A percentile compares a stretch with the other conserved stretches of the same genome.
Evolutionary conservation across 2,888 invertebrate genomes (phyloP).

Genomic region (Protula sp.): DNA sequence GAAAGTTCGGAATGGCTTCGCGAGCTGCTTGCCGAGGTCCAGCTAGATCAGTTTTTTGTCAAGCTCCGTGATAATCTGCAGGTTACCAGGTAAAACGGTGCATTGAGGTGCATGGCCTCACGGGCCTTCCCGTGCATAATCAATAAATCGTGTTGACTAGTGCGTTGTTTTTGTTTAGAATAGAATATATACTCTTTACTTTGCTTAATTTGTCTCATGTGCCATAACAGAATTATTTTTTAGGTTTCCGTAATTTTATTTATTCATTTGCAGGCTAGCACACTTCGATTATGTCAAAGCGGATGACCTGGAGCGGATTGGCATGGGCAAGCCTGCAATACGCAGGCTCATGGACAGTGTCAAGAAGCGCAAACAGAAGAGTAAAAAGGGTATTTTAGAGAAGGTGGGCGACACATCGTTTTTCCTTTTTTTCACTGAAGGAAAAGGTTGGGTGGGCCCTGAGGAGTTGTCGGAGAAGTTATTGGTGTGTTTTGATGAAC

Average conservation of each 20-base stretch:
- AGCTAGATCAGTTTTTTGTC: slow-evolving; percentile 83
- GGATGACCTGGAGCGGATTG: slow-evolving; percentile 90
- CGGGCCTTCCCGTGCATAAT: background rate
- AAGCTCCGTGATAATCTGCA: slow-evolving; percentile 81
- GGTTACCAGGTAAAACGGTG: slow-evolving; percentile 74
- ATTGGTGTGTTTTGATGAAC: too few relatives aligned
- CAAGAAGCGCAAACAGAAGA: slow-evolving; percentile 26
- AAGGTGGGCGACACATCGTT: slow-evolving; percentile 31
- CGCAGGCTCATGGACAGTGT: slow-evolving; percentile 85
- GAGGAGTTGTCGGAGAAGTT: too few relatives aligned
- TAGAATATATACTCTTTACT: background rate
- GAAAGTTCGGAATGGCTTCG: slow-evolving; percentile 62
- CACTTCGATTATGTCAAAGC: slow-evolving; percentile 97
- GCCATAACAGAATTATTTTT: too few relatives aligned
- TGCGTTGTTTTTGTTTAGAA: background rate
- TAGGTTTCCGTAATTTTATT: too few relatives aligned
- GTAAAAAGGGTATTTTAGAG: slow-evolving; percentile 41
- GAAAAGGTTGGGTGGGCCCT: too few relatives aligned
- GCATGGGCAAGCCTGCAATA: slow-evolving; percentile 88
- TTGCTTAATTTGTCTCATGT: too few relatives aligned
- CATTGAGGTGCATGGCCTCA: background rate
- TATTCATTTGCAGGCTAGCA: slow-evolving; percentile 68
- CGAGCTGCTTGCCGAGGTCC: slow-evolving; percentile 80
- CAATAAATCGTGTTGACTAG: background rate
- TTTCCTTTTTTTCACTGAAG: too few relatives aligned